Evolutionary conservation across 2,113 vertebrate genomes (phyloP).

Genomic region (Gambusia holbrooki): DNA sequence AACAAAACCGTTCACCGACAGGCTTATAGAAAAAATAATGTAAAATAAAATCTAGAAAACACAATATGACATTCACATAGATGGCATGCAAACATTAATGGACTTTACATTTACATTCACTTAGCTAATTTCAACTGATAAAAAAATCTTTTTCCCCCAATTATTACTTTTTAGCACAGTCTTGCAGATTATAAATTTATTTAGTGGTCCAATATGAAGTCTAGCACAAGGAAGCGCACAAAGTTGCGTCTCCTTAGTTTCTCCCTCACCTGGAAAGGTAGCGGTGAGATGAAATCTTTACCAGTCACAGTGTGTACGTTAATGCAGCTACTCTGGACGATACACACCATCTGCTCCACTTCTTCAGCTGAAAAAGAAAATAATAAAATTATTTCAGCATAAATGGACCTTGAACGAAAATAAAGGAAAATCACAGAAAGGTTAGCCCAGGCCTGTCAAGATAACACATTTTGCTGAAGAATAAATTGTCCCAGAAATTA

Average conservation of each 20-base stretch:
- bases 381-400: neutral
- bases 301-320: slow-evolving; percentile 94
- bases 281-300: slow-evolving; percentile 94
- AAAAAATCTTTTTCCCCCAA: no score
- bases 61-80: neutral
- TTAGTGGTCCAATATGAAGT: no score
- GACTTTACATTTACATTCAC: no score
- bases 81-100: neutral
- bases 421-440: neutral
- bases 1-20: neutral
- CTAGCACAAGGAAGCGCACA: no score
- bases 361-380: slow-evolving; percentile 68
- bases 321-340: slow-evolving; percentile 92
- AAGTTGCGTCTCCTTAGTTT: no score
- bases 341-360: slow-evolving; percentile 87
- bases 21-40: neutral
- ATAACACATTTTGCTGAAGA: no score
- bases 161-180: no score
- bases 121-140: no score
- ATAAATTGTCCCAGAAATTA: no score
- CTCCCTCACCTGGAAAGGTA: slow-evolving; percentile 91
- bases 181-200: no score
- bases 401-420: neutral
- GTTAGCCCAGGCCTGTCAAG: no score
- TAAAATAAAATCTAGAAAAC: neutral